Evolutionary conservation across 2,888 invertebrate genomes (phyloP).

Genomic region (Pycnomerus fuliginosus): DNA sequence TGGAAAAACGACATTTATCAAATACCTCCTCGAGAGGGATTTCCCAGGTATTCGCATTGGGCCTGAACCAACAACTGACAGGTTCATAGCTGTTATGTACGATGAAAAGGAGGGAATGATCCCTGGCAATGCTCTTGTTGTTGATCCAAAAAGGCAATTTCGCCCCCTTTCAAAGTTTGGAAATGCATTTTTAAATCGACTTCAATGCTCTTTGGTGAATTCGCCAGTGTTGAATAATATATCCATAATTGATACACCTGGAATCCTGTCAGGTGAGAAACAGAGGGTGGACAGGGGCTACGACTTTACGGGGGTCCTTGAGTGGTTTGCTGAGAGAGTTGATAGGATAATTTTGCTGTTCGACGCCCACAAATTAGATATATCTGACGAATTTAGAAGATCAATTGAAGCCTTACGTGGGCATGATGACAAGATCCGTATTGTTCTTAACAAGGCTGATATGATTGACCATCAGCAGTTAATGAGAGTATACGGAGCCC

Average conservation of each 20-base stretch:
- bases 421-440: slow-evolving; percentile 96
- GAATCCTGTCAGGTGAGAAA: slow-evolving; percentile 90
- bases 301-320: slow-evolving; percentile 95
- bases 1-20: slow-evolving; percentile 94
- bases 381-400: slow-evolving; percentile 96
- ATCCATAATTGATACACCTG: slow-evolving; percentile 97
- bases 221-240: slow-evolving; percentile 92
- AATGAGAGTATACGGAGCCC: slow-evolving; percentile 97
- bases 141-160: slow-evolving; percentile 97
- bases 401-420: slow-evolving; percentile 95
- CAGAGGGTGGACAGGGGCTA: slow-evolving; percentile 92
- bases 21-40: slow-evolving; percentile 88
- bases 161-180: slow-evolving; percentile 94
- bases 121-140: slow-evolving; percentile 96
- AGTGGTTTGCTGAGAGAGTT: slow-evolving; percentile 99
- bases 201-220: slow-evolving; percentile 91
- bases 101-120: slow-evolving; percentile 83
- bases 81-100: slow-evolving; percentile 96
- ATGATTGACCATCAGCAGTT: slow-evolving; percentile 99
- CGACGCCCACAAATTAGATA: slow-evolving; percentile 98
- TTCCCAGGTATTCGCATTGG: slow-evolving; percentile 99
- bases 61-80: slow-evolving; percentile 97
- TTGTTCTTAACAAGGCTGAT: slow-evolving; percentile 97
- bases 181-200: slow-evolving; percentile 96
- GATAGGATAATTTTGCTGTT: slow-evolving; percentile 96